These are phyloP conservation scores for Euschistus heros DNA, from an alignment of 1,140 invertebrate genomes.

Conservation along the genomic window DNA sequence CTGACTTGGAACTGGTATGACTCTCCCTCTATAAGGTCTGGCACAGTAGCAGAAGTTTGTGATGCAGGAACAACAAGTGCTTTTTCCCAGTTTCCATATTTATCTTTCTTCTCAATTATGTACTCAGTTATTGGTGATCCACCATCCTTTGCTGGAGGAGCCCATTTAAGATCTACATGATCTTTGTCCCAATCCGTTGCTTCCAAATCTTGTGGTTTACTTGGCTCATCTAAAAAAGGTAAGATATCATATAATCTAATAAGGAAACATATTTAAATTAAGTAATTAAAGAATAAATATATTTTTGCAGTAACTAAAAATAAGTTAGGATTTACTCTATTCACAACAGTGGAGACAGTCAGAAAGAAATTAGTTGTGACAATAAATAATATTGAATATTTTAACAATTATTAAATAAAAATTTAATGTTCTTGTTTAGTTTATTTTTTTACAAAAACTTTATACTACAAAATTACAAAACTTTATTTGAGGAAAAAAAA, in stretches of 20 bases:
- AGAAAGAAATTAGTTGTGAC: no score
- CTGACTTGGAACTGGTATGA: conserved; percentile 82
- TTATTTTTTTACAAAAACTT: no score
- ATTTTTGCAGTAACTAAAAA: background rate
- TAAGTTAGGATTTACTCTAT: no score
- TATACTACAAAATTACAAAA: no score
- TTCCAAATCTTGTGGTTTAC: conserved; percentile 78
- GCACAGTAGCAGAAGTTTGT: conserved; percentile 71
- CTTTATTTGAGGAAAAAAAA: no score
- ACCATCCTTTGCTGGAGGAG: conserved; percentile 66
- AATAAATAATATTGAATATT: no score
- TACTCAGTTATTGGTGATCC: conserved; percentile 80
- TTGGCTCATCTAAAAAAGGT: conserved; percentile 65
- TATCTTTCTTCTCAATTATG: conserved; percentile 86
- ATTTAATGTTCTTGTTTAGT: no score
- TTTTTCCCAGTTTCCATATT: conserved; percentile 87
- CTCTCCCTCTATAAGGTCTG: conserved; percentile 81
- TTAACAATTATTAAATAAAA: no score
- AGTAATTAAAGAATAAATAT: background rate
- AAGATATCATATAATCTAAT: conserved; percentile 14
- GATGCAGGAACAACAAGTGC: conserved; percentile 70
- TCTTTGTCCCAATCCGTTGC: conserved; percentile 95
- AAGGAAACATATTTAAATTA: no score
- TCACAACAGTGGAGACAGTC: no score
- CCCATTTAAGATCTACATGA: conserved; percentile 83